Percentiles rank a stretch among this genome's conserved stretches.
These are phyloP conservation scores for Hydrozoanthus gracilis DNA, from an alignment of 92 coral and sea anemone genomes.

Conservation along the genomic window DNA sequence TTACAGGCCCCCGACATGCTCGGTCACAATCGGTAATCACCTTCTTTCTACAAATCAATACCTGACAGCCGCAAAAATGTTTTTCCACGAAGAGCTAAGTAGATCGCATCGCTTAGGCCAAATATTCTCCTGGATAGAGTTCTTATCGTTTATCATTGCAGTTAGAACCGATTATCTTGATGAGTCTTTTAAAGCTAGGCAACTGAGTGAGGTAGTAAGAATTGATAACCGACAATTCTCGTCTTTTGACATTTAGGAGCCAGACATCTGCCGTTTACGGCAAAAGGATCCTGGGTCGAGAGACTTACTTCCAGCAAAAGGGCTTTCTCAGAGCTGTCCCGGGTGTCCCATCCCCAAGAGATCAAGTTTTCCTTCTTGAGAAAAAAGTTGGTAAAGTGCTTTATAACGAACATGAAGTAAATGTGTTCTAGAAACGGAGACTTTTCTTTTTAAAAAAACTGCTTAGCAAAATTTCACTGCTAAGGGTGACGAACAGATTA, in stretches of 20 bases:
- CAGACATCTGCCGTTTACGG: slow-evolving; percentile 85
- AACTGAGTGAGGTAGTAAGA: neutral
- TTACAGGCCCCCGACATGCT: too few species aligned
- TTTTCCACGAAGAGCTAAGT: too few species aligned
- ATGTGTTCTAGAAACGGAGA: slow-evolving; percentile 60
- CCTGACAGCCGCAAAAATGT: too few species aligned
- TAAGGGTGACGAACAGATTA: too few species aligned
- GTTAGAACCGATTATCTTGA: neutral
- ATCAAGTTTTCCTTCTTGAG: slow-evolving; percentile 74
- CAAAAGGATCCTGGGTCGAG: slow-evolving; percentile 82
- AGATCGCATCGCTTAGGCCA: too few species aligned
- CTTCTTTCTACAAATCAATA: too few species aligned
- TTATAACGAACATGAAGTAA: slow-evolving; percentile 76
- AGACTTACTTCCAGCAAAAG: slow-evolving; percentile 88
- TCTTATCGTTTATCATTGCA: neutral
- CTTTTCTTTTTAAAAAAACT: too few species aligned
- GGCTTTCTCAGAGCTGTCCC: slow-evolving; percentile 65
- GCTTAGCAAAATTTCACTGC: too few species aligned
- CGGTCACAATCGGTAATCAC: too few species aligned
- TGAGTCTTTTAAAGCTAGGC: neutral
- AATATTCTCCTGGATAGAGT: too few species aligned
- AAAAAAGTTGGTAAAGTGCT: slow-evolving; percentile 76
- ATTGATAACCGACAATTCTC: neutral
- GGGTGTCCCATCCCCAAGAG: slow-evolving; percentile 75
- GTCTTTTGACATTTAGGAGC: slow-evolving; percentile 58